Base-by-base conservation (phyloP, 2,113 vertebrate species). In the Parotia lawesii region DNA sequence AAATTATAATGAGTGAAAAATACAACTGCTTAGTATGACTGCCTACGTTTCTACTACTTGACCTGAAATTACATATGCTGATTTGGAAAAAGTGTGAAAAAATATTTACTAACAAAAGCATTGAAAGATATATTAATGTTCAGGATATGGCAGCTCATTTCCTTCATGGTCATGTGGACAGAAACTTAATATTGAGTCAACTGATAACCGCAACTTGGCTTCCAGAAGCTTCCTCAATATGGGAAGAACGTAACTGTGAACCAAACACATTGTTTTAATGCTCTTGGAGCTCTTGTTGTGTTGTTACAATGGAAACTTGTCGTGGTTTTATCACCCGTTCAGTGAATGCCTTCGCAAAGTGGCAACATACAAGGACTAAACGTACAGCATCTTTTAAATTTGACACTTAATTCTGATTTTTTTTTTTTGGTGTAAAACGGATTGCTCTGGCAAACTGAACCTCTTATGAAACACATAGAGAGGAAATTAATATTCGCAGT, bases 191-290 rank as follows among this genome's bases (percentile, higher is more conserved):
- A 54, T 45, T 78, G 28, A 76, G 16, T 75, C 14, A 87, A 31
- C 21, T 69, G 28, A 28, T 2, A 2, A 44, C 14, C 5, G 19
- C 25, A 47, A 6, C 5, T 35, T 2, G 1, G 9, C 9, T 69
- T 35, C 15, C 19, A 77, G 44, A 86, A 83, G 0, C 29, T 51
- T 73, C 21, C 21, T 57, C 15, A 57, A 2, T 13, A 33, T 2
- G 2, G 11, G 12, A 85, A 65, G 16, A 69, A 33, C 3, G 28
- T 12, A 67, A 50, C 7, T 58, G 21, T 45, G 16, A 70, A 25
- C 11, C 6, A 73, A 75, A 71, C 4, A 4, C 5, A 40, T 7
- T 48, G 16, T 53, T 85, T 56, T 17, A 70, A 48, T 65, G 50
- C 3, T 38, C 6, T 48, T 15, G 16, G 33, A 86, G 28, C 3